Percentiles rank a stretch among this genome's conserved stretches.
These are phyloP conservation scores for Cynodonichthys magdalenae DNA, from an alignment of 2,797 vertebrate genomes.

Conservation along the genomic window DNA sequence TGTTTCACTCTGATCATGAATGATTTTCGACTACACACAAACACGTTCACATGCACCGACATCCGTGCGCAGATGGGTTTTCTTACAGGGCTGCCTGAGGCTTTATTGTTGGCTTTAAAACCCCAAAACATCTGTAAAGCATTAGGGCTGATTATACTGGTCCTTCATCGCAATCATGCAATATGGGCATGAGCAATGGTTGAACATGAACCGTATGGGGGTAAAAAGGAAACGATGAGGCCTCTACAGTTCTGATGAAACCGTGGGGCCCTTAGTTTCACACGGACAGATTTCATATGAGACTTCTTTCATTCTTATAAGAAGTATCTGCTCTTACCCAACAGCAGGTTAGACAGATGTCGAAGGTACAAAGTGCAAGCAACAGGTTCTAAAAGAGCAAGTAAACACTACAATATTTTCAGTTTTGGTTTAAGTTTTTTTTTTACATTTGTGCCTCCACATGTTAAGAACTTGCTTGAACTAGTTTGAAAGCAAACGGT, in stretches of 20 bases:
- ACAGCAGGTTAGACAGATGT: neutral
- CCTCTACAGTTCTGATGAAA: slow-evolving; percentile 44
- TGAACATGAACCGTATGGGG: slow-evolving; percentile 63
- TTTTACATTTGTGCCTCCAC: no score
- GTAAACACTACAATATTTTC: neutral
- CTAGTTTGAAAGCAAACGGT: neutral
- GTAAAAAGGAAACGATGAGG: slow-evolving; percentile 43
- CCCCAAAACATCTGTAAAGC: slow-evolving; percentile 77
- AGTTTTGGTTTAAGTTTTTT: neutral
- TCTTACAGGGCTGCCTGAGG: slow-evolving; percentile 66
- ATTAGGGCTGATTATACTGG: slow-evolving; percentile 78
- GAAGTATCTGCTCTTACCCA: neutral
- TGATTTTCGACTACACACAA: slow-evolving; percentile 39
- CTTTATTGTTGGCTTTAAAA: slow-evolving; percentile 72
- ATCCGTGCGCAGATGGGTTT: slow-evolving; percentile 68
- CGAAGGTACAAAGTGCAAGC: neutral
- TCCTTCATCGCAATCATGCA: slow-evolving; percentile 73
- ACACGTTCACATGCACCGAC: slow-evolving; percentile 24
- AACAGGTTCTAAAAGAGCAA: neutral
- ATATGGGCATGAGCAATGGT: slow-evolving; percentile 60
- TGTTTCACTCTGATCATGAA: slow-evolving; percentile 49
- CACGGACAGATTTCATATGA: slow-evolving; percentile 9
- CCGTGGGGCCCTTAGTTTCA: slow-evolving; percentile 34
- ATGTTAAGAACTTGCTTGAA: no score
- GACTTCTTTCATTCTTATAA: slow-evolving; percentile 22